These are phyloP conservation scores for Phragmatobia fuliginosa DNA, from an alignment of 2,888 invertebrate genomes.

Conservation along the genomic window DNA sequence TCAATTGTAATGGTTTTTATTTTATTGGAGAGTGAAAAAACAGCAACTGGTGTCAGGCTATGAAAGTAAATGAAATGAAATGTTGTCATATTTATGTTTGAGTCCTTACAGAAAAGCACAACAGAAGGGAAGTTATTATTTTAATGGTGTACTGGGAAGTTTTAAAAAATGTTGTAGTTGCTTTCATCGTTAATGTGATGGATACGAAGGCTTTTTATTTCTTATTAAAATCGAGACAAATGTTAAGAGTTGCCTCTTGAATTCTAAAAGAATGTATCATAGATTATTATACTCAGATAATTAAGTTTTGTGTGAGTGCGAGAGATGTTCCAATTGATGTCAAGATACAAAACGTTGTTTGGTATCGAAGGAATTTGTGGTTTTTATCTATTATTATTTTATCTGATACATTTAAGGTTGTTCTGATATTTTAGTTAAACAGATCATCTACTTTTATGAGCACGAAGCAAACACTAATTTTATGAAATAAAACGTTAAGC, in stretches of 20 bases:
- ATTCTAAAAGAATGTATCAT: neutral
- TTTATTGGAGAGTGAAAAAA: neutral
- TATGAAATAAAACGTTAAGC: neutral
- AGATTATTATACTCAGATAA: neutral
- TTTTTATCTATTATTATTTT: no score
- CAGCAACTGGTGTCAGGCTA: constrained; percentile 13
- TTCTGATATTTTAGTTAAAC: no score
- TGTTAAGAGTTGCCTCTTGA: neutral
- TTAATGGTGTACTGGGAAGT: constrained; percentile 78
- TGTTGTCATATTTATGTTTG: constrained; percentile 49
- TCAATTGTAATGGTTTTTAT: neutral
- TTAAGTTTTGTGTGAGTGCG: neutral
- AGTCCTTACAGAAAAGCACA: constrained; percentile 68
- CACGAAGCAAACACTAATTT: neutral
- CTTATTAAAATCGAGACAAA: constrained; percentile 41
- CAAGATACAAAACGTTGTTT: no score
- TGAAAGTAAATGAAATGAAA: constrained; percentile 37
- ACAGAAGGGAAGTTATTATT: constrained; percentile 79
- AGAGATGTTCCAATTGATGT: neutral
- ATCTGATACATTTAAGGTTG: no score
- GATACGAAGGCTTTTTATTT: constrained; percentile 66
- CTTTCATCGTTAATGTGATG: constrained; percentile 78
- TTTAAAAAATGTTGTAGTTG: constrained; percentile 74
- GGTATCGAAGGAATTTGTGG: no score
- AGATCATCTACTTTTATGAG: neutral